A percentile compares a stretch with the other conserved stretches of the same genome.
Evolutionary conservation across 2,888 invertebrate species (phyloP).

Genomic region (Sarcophaga caerulescens): DNA sequence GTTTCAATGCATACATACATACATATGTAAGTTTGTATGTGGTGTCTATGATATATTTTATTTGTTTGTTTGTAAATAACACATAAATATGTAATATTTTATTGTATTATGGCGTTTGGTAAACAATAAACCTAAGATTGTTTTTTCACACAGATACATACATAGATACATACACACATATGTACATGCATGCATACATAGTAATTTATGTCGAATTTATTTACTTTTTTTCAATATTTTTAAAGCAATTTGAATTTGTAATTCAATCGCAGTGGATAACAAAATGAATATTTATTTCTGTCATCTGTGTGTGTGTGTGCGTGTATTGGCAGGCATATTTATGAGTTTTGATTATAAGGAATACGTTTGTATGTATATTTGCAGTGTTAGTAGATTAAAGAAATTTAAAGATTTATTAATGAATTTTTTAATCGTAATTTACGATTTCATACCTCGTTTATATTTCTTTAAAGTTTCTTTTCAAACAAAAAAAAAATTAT

Average conservation of each 20-base stretch:
- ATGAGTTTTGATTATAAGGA: not conserved
- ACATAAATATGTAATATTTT: too few relatives aligned
- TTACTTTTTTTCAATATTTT: not conserved
- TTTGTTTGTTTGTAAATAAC: too few relatives aligned
- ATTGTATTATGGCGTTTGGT: too few relatives aligned
- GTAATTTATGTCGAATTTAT: not conserved
- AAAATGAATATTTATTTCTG: conserved; percentile 37
- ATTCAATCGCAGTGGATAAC: conserved; percentile 5
- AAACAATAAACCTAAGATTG: too few relatives aligned
- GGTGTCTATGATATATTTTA: not conserved
- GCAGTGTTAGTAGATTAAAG: not conserved
- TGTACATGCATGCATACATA: not conserved
- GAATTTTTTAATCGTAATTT: not conserved
- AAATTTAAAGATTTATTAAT: not conserved
- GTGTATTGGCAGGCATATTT: conserved; percentile 21
- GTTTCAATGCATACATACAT: not conserved
- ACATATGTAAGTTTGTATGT: not conserved
- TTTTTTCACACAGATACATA: not conserved
- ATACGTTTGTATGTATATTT: too few relatives aligned
- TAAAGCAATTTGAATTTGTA: conserved; percentile 12
- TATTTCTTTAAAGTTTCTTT: not conserved
- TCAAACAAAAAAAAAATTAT: too few relatives aligned
- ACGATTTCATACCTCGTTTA: not conserved
- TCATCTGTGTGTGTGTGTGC: not conserved
- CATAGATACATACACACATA: not conserved